These are phyloP conservation scores for Orbicella faveolata DNA, from an alignment of 64 coral and sea anemone genomes.

Conservation along the genomic window DNA sequence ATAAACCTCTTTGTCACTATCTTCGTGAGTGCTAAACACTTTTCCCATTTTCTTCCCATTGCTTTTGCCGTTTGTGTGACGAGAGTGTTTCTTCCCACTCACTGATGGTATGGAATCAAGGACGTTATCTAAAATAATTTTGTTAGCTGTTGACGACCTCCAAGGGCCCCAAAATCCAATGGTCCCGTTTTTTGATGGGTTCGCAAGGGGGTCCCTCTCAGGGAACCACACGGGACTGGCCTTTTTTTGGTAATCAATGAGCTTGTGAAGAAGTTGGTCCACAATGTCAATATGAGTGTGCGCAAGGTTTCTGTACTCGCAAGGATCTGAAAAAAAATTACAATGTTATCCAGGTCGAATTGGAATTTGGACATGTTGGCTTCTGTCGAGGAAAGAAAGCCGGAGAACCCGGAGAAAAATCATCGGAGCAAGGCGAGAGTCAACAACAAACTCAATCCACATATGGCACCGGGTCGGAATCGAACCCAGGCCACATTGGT, in stretches of 20 bases:
- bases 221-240: slow-evolving; percentile 76
- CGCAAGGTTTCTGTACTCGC: slow-evolving; percentile 88
- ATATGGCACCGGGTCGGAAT: too few relatives aligned
- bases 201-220: slow-evolving; percentile 59
- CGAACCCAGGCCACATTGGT: too few relatives aligned
- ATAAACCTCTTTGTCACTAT: slow-evolving; percentile 11
- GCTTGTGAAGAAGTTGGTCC: slow-evolving; percentile 4
- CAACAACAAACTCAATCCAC: too few relatives aligned
- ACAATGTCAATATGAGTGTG: slow-evolving; percentile 47
- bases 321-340: slow-evolving; percentile 76
- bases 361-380: too few relatives aligned
- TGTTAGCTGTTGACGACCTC: slow-evolving; percentile 39
- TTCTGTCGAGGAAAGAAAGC: too few relatives aligned
- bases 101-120: slow-evolving; percentile 22
- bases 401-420: too few relatives aligned
- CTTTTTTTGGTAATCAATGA: slow-evolving; percentile 64
- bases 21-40: slow-evolving; percentile 19
- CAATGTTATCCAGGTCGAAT: too few relatives aligned
- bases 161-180: slow-evolving; percentile 82
- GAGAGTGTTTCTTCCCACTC: neutral
- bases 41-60: neutral
- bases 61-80: neutral
- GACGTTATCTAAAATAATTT: slow-evolving; percentile 44
- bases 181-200: slow-evolving; percentile 21
- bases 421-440: too few relatives aligned